Conservation (phyloP, 2,113 vertebrate species). For the Lagenorhynchus albirostris region DNA sequence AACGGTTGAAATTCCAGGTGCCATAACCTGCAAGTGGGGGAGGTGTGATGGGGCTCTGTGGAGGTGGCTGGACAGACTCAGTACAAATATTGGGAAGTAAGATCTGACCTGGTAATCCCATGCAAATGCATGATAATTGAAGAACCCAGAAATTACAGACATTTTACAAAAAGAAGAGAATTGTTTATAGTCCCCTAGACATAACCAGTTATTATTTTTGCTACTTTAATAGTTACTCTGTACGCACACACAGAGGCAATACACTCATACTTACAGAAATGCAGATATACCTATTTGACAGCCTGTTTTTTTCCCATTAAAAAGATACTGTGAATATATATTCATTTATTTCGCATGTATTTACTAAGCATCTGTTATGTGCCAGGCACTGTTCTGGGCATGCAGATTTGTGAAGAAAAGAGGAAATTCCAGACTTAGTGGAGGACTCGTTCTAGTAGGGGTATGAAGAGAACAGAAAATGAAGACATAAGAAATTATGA, state of each 20-base stretch:
- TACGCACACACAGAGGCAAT: background rate
- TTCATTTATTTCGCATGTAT: background rate
- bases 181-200: background rate
- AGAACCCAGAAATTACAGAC: background rate
- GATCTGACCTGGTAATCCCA: background rate
- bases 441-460: background rate
- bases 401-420: background rate
- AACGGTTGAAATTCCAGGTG: background rate
- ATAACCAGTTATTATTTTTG: background rate
- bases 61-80: background rate
- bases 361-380: background rate
- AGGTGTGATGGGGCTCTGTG: accelerated
- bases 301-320: background rate
- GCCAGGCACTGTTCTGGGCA: background rate
- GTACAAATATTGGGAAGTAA: background rate
- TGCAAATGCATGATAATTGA: background rate
- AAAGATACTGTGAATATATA: background rate
- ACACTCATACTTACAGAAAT: background rate
- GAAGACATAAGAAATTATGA: background rate
- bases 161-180: background rate
- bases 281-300: background rate
- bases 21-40: background rate
- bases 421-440: background rate
- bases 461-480: background rate
- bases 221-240: background rate